Evolutionary conservation across 2,797 vertebrate genomes (phyloP).

Genomic region (Onychomys torridus): DNA sequence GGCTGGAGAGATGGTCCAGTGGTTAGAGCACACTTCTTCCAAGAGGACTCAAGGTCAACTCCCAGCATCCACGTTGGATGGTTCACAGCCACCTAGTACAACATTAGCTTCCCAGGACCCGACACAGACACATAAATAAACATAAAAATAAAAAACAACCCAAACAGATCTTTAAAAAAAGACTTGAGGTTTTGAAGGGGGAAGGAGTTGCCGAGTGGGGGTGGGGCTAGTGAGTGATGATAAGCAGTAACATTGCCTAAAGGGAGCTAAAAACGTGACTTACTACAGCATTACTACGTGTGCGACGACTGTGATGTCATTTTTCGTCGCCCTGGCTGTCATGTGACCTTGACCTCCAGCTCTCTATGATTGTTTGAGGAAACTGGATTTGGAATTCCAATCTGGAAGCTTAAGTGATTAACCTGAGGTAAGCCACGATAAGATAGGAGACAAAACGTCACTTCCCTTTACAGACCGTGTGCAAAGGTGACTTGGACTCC

Average conservation of each 20-base stretch:
- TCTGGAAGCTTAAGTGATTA: not conserved
- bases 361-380: conserved; percentile 8
- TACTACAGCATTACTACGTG: not conserved
- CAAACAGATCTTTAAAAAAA: not conserved
- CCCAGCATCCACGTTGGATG: not conserved
- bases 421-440: not conserved
- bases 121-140: not conserved
- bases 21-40: not conserved
- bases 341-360: conserved; percentile 12
- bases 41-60: not conserved
- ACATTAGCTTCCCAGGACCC: not conserved
- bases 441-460: not conserved
- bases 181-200: not conserved
- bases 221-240: not conserved
- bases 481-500: not conserved
- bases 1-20: not conserved
- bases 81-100: not conserved
- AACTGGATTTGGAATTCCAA: not conserved
- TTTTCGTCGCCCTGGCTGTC: not conserved
- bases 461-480: not conserved
- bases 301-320: not conserved
- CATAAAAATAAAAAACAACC: no score
- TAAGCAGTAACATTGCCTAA: not conserved
- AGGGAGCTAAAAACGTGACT: not conserved
- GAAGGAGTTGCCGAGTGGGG: not conserved